A percentile compares a stretch with the other conserved stretches of the same genome.
These are phyloP conservation scores for Tromatobia lineatoria DNA, from an alignment of 2,888 invertebrate genomes.

Conservation along the genomic window DNA sequence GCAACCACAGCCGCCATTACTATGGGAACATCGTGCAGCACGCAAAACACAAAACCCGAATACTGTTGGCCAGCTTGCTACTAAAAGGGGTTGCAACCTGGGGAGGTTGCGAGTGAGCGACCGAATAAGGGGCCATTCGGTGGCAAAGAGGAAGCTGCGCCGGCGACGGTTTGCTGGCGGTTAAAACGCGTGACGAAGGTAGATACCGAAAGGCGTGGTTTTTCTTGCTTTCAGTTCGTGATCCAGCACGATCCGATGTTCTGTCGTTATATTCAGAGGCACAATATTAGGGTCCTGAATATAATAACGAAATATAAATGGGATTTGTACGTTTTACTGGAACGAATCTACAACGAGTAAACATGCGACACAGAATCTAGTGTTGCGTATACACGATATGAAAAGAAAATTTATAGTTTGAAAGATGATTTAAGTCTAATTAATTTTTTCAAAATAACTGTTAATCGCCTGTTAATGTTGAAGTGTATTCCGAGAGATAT, in stretches of 20 bases:
- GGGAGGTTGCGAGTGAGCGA: too few species aligned
- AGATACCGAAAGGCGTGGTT: conserved; percentile 57
- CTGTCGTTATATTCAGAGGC: conserved; percentile 1
- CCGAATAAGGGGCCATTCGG: too few species aligned
- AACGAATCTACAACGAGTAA: conserved; percentile 50
- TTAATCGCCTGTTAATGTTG: too few species aligned
- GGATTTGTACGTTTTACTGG: neutral
- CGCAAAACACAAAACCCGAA: conserved; percentile 45
- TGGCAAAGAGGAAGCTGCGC: conserved; percentile 33
- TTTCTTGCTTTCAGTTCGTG: conserved; percentile 37
- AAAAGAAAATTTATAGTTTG: neutral
- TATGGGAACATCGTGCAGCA: conserved; percentile 44
- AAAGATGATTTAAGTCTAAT: neutral
- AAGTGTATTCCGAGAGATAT: too few species aligned
- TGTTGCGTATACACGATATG: neutral
- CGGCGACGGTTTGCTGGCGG: neutral
- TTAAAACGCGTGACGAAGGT: conserved; percentile 20
- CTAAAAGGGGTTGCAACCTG: conserved; percentile 58
- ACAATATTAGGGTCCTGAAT: neutral
- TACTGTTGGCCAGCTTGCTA: neutral
- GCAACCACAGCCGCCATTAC: conserved; percentile 46
- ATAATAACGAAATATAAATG: neutral
- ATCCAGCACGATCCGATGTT: conserved; percentile 35
- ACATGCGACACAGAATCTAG: conserved; percentile 55
- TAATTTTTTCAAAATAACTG: too few species aligned